Base-by-base conservation (phyloP, 2,797 vertebrate genomes). In the Myripristis murdjan region DNA sequence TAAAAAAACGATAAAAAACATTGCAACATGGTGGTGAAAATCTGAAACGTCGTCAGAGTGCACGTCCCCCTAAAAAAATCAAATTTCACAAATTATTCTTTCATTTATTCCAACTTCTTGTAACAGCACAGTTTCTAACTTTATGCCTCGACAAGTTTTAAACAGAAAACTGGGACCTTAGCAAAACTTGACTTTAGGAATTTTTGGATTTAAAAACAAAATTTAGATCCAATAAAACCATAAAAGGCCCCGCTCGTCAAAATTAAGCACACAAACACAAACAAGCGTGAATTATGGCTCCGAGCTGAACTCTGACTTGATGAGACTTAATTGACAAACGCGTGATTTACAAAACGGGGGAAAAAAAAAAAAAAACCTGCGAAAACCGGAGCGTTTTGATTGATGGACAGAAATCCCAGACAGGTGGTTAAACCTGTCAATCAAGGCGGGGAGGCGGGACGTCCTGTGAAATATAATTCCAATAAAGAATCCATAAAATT, bases 401-500 rank as follows among this genome's bases (percentile, higher is more conserved):
- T 49, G 41, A 20, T 55, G 15, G 28, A 28, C 18, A 52, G 6
- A 18, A 26, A 55, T 70, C 66, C 80, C 55, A 85, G 83, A 92
- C 84, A 90, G 88, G 89, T 87, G 83, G 78, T 81, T 83, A 82
- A 81, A 90, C 73, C 81, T 82, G 88, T 81, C 87, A 90, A 87
- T 89, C 86, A 87, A 62, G 51, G 37, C 33, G 11, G 70, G 57
- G 86, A 83, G 83, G 85, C 60, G 74, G 83, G 79, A 64, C 68
- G 47, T 77, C 67, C 39, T 48, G 20, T 92, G 85, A 91, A 71
- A 90, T 92, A 85, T 88, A 85, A 86, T 91, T 87, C 86, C 86
- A 91, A 91, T 91, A 91, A 91, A 92, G 82, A 91, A 91, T 91
- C 89, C 88, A 91, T 92, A 90, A 92, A 92, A 91, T 81, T 76